Evolutionary conservation across 2,888 invertebrate genomes (phyloP), one percentile per base, ranked within the genome.

Genomic region (Mongoloraphidia duomilia): DNA sequence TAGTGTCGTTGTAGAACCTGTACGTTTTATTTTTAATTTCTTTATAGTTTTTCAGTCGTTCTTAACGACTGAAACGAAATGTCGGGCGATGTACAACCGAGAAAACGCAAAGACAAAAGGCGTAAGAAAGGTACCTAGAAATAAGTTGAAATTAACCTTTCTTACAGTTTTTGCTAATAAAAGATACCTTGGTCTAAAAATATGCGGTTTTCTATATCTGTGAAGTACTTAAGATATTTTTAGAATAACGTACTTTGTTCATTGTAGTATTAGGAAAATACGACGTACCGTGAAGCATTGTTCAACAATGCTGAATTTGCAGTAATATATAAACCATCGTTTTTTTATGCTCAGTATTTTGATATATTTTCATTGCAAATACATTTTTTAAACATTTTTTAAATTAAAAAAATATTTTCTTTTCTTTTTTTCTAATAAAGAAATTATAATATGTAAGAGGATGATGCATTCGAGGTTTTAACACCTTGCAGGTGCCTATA

Each of bases 71-170:
- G 26, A 26, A 26, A 26, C 26, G 26, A 26, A 68, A 88, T 89
- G 89, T 88, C 87, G 66, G 86, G 86, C 60, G 88, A 89, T 72
- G 83, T 84, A 60, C 88, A 88, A 69, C 84, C 86, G 63, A 81
- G 85, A 63, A 88, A 85, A 70, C 82, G 88, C 60, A 87, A 84
- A 71, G 87, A 88, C 66, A 89, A 86, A 69, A 78, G 78, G 66
- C 80, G 78, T 65, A 84, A 80, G 70, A 88, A 84, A 79, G 85
- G 88, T 87, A 76, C 70, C 62, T 57, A 49, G 44, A 17, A 9
- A 38, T 35, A 43, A 33, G 13, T 10, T 26, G 13, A 34, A 45
- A 45, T 46, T 50, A 50, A 46, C 41, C 26, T 49, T 49, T 26
- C 26, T 26, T 26, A 36, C 37, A 14, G 11, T 44, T 44, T 36